Conservation (phyloP, 2,113 vertebrate species). For the Paratilapia polleni region DNA sequence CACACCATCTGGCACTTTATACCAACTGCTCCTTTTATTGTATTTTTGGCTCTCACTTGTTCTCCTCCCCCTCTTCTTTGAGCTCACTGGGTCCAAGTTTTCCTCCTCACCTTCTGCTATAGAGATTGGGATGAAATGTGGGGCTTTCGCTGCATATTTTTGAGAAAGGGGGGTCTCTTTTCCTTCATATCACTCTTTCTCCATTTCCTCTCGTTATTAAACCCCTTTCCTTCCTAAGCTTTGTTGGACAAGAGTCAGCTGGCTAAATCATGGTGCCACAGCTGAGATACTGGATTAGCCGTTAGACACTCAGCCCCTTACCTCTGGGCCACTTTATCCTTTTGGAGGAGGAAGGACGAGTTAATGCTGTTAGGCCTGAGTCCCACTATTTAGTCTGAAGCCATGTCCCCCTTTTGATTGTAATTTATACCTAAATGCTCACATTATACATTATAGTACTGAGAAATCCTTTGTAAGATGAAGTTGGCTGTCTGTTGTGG, state of each 20-base stretch:
- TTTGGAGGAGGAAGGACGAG: not conserved
- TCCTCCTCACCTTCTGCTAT: conserved; percentile 58
- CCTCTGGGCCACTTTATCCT: conserved; percentile 29
- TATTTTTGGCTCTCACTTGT: conserved; percentile 60
- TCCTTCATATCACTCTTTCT: not conserved
- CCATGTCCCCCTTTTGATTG: not conserved
- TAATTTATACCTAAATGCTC: not conserved
- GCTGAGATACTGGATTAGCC: conserved; percentile 62
- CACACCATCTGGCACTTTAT: conserved; percentile 61
- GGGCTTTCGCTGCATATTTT: not conserved
- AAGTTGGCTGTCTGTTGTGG: not conserved
- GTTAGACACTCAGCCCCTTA: conserved; percentile 37
- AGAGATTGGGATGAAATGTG: not conserved
- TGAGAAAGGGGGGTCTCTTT: not conserved
- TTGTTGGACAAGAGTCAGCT: conserved; percentile 57
- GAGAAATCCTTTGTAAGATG: not conserved
- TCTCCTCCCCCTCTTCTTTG: conserved; percentile 74
- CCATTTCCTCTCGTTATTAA: conserved; percentile 30
- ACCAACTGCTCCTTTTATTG: conserved; percentile 47
- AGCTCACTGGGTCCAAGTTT: conserved; percentile 73
- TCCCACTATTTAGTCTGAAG: not conserved
- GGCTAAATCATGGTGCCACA: conserved; percentile 38
- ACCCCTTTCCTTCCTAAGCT: conserved; percentile 47
- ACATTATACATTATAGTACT: not conserved
- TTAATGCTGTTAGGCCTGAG: not conserved